These are phyloP conservation scores for Myopa tessellatipennis DNA, from an alignment of 2,888 invertebrate genomes.

Conservation along the genomic window DNA sequence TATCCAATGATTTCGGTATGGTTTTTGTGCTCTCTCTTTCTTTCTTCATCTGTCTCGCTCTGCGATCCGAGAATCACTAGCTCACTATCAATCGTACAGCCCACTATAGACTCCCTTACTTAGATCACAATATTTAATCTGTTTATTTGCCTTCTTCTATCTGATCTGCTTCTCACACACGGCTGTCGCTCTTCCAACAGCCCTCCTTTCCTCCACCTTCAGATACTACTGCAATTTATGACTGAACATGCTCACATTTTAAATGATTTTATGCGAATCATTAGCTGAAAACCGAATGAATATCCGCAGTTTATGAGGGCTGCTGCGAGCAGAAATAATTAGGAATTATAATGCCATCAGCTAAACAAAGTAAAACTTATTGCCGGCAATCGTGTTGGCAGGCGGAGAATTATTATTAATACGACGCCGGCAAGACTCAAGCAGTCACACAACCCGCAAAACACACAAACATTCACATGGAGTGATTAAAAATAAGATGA, in stretches of 20 bases:
- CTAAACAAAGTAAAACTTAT: slow-evolving; percentile 29
- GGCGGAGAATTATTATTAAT: slow-evolving; percentile 27
- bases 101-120: too few species aligned
- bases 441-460: slow-evolving; percentile 39
- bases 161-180: too few species aligned
- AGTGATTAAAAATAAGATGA: too few species aligned
- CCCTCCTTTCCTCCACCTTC: not conserved
- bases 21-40: too few species aligned
- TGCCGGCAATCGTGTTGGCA: slow-evolving; percentile 25
- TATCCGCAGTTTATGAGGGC: slow-evolving; percentile 25
- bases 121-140: too few species aligned
- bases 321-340: slow-evolving; percentile 26
- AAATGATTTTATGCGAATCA: slow-evolving; percentile 36
- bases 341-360: slow-evolving; percentile 35
- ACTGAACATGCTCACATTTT: slow-evolving; percentile 20
- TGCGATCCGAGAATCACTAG: too few species aligned
- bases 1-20: too few species aligned
- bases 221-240: slow-evolving; percentile 12
- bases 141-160: too few species aligned
- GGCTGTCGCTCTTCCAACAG: too few species aligned
- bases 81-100: too few species aligned
- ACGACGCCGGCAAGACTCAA: not conserved
- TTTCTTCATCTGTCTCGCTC: too few species aligned
- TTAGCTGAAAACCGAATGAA: slow-evolving; percentile 28
- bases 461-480: slow-evolving; percentile 16